Evolutionary conservation across 2,113 vertebrate genomes (phyloP).

Genomic region (Pipra filicauda): DNA sequence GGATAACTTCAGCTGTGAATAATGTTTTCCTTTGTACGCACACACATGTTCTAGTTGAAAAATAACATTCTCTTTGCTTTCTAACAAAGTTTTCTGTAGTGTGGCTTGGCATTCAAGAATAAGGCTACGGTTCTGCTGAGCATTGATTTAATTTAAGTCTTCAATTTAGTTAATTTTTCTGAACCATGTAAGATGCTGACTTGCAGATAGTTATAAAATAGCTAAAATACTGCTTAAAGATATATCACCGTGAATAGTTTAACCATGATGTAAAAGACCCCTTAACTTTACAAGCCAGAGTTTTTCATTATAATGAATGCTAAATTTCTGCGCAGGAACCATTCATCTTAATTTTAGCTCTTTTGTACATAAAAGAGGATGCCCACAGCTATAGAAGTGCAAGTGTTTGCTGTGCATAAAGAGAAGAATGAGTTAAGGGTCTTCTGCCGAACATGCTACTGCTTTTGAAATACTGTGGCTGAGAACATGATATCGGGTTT

Average conservation of each 20-base stretch:
- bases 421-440: not conserved
- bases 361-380: not conserved
- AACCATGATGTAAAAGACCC: not conserved
- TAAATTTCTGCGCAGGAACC: not conserved
- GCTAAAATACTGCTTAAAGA: not conserved
- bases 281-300: not conserved
- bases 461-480: not conserved
- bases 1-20: not conserved
- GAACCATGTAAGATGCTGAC: not conserved
- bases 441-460: not conserved
- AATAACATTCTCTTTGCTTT: slow-evolving; percentile 11
- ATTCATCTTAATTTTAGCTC: not conserved
- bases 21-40: not conserved
- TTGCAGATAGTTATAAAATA: not conserved
- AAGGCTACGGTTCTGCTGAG: slow-evolving; percentile 12
- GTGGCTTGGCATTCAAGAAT: not conserved
- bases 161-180: not conserved
- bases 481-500: not conserved
- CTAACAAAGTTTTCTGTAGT: slow-evolving; percentile 13
- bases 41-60: not conserved
- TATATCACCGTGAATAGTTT: not conserved
- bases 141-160: not conserved
- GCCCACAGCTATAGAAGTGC: not conserved
- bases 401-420: not conserved
- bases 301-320: not conserved